These are phyloP conservation scores for Morelia viridis DNA, from an alignment of 2,797 vertebrate genomes.

Conservation along the genomic window DNA sequence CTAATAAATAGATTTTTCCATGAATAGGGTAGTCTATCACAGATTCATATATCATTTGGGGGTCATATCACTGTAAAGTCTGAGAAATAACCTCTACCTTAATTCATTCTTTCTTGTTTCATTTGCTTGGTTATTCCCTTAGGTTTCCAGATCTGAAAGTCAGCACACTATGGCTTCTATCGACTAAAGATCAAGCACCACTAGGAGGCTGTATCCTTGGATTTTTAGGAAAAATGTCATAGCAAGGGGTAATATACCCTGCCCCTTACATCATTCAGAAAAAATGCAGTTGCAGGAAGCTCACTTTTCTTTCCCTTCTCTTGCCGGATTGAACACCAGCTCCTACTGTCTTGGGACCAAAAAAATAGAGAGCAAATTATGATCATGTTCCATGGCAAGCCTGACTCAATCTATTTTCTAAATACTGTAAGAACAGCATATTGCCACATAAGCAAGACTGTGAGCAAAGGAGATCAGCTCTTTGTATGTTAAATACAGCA, in stretches of 20 bases:
- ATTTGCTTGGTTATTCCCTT: neutral
- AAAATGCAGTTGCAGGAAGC: neutral
- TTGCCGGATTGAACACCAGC: neutral
- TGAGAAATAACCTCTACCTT: neutral
- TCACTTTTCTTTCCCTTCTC: neutral
- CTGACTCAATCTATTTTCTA: neutral
- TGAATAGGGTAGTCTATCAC: neutral
- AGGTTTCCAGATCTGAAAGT: neutral
- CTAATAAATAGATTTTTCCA: neutral
- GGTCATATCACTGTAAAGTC: neutral
- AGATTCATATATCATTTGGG: neutral
- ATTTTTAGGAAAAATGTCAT: neutral
- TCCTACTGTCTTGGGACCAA: neutral
- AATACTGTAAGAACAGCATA: neutral
- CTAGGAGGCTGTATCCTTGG: neutral
- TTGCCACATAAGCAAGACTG: neutral
- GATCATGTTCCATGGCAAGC: neutral
- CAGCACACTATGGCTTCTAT: neutral
- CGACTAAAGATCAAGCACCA: neutral
- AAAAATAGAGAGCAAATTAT: neutral
- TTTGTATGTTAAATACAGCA: neutral
- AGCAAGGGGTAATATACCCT: neutral
- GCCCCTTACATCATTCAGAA: neutral
- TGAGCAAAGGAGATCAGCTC: neutral
- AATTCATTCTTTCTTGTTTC: neutral